These are phyloP conservation scores for Oscheius sp. DNA, from an alignment of 2,888 invertebrate genomes.

Conservation along the genomic window DNA sequence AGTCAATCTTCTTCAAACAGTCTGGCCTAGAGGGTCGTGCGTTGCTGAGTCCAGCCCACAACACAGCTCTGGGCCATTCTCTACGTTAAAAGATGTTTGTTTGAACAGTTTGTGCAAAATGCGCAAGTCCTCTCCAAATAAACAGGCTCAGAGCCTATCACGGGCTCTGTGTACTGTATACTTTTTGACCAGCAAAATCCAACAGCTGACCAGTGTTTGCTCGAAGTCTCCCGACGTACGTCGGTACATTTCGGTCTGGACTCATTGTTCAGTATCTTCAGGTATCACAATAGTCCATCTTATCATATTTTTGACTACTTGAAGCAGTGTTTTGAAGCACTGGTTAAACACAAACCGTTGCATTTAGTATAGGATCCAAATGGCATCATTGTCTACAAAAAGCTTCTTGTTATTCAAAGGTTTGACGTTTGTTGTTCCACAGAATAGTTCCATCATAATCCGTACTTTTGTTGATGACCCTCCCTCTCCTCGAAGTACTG, in stretches of 20 bases:
- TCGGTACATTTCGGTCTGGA: neutral
- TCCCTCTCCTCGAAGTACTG: no score
- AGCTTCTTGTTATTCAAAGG: no score
- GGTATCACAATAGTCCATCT: neutral
- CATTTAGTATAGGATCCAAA: no score
- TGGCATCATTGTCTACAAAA: no score
- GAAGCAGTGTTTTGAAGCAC: neutral
- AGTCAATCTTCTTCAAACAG: conserved; percentile 11
- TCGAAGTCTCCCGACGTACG: neutral
- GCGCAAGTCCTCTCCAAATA: conserved; percentile 32
- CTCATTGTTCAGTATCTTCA: neutral
- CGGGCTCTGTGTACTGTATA: conserved; percentile 29
- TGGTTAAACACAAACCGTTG: neutral
- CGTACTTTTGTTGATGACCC: no score
- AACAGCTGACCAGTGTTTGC: conserved; percentile 25
- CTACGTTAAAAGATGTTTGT: conserved; percentile 36
- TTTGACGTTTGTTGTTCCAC: no score
- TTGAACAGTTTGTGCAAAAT: conserved; percentile 36
- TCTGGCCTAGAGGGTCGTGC: conserved; percentile 11
- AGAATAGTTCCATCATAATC: no score
- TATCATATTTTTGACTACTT: conserved; percentile 19
- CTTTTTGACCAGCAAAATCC: conserved; percentile 18
- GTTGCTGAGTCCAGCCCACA: conserved; percentile 20
- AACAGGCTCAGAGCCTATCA: conserved; percentile 28
- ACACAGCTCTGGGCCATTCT: conserved; percentile 22